Evolutionary conservation across 2,113 vertebrate genomes (phyloP).

Genomic region (Notothenia rossii): DNA sequence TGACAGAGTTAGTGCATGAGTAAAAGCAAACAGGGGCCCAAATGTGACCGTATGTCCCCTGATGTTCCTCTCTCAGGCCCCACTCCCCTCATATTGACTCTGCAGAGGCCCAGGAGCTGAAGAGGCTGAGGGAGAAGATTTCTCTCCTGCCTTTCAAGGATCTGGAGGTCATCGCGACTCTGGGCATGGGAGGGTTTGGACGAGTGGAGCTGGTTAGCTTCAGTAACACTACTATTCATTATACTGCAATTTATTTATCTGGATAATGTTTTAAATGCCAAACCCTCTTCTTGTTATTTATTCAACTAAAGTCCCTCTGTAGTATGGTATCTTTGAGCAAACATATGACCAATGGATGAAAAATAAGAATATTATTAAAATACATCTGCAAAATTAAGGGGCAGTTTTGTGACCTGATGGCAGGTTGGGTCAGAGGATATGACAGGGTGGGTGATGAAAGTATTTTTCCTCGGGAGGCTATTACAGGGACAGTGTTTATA

Average conservation of each 20-base stretch:
- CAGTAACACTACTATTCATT: neutral
- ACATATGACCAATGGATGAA: too few relatives aligned
- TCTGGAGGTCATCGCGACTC: conserved; percentile 90
- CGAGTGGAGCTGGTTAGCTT: conserved; percentile 94
- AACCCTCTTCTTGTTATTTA: neutral
- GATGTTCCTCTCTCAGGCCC: conserved; percentile 57
- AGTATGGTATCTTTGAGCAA: too few relatives aligned
- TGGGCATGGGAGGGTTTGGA: conserved; percentile 95
- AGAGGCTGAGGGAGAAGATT: conserved; percentile 88
- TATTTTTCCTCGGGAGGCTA: neutral
- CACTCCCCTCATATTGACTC: conserved; percentile 69
- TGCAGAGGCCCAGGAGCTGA: conserved; percentile 69
- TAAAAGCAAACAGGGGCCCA: too few relatives aligned
- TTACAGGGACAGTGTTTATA: too few relatives aligned
- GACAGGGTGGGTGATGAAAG: neutral
- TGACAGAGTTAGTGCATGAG: neutral
- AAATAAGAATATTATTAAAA: neutral
- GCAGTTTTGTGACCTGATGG: neutral
- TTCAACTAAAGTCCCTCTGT: too few relatives aligned
- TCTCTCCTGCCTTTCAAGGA: conserved; percentile 88
- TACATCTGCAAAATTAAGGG: neutral
- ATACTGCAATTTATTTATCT: neutral
- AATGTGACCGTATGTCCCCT: neutral
- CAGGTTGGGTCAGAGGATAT: neutral
- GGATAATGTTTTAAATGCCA: neutral